phyloP scores from a whole-genome alignment of 1,140 invertebrate species.

The Cylas formicarius region DNA sequence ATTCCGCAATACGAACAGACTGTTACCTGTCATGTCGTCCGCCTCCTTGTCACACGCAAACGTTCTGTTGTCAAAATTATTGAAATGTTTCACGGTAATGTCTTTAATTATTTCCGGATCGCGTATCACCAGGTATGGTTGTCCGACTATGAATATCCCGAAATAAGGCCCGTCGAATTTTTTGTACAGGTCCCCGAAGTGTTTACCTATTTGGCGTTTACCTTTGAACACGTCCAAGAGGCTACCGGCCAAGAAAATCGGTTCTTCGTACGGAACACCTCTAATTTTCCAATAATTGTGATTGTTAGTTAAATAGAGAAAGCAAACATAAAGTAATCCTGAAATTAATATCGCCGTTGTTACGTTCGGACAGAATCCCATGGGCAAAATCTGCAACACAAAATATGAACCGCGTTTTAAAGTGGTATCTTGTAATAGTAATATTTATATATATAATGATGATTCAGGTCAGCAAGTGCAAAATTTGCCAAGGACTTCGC shows the following conservation, averaged over 20 bases:
- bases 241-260: slow-evolving; percentile 39
- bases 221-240: slow-evolving; percentile 36
- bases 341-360: no score
- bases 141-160: slow-evolving; percentile 41
- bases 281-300: slow-evolving; percentile 38
- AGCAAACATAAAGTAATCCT: no score
- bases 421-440: no score
- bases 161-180: slow-evolving; percentile 40
- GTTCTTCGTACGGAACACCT: slow-evolving; percentile 34
- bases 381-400: no score
- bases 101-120: slow-evolving; percentile 45
- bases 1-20: slow-evolving; percentile 29
- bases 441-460: no score
- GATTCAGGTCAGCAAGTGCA: no score
- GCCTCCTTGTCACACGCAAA: slow-evolving; percentile 34
- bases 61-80: slow-evolving; percentile 42
- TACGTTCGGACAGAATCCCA: no score
- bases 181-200: slow-evolving; percentile 27
- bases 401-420: no score
- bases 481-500: no score
- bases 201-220: slow-evolving; percentile 34
- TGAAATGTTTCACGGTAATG: slow-evolving; percentile 46
- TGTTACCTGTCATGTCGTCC: slow-evolving; percentile 36
- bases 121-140: slow-evolving; percentile 42
- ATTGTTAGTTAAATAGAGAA: slow-evolving; percentile 15